Base-by-base conservation (phyloP, 2,888 invertebrate species). In the Rhamphomyia laevipes region DNA sequence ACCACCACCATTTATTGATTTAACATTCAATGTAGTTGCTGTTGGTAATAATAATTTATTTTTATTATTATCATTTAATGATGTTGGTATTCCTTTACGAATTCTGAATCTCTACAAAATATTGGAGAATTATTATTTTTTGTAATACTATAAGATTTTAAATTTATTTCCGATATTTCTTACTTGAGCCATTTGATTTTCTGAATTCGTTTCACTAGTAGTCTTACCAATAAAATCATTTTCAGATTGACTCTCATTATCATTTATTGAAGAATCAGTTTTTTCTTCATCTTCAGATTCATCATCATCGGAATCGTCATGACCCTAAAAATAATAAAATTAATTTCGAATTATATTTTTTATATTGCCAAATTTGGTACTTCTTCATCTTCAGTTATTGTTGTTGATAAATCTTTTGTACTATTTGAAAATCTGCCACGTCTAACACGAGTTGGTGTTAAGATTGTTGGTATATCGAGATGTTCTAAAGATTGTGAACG, bases 401-500 rank as follows among this genome's bases (percentile, higher is more conserved):
- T 53, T 2, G 49, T 57, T 1, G 60, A 49, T 12, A 68, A 53
- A 56, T 67, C 65, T 46, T 65, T 68, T 15, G 57, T 63, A 41
- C 69, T 68, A 5, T 57, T 57, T 1, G 68, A 63, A 2, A 67
- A 30, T 31, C 60, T 60, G 6, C 49, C 54, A 3, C 51, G 61
- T 3, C 53, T 55, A 48, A 18, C 16, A n/a, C 27, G 21, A 1
- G 21, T 9, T 15, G 42, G 42, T 42, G 42, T 18, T 37, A 11
- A 37, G 6, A 18, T 3, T 18, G 2, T 60, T 61, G 0, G 62
- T 13, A 59, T 62, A n/a, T 66, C 66, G 49, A 68, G 51, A 33
- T 59, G 62, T n/a, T 68, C 68, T 66, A 69, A 62, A 1, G 68
- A 69, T 46, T 65, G 64, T 0, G 78, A 54, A 63, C 73, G 47